These are phyloP conservation scores for Scrobipalpa costella DNA, from an alignment of 2,888 invertebrate species.

Conservation along the genomic window DNA sequence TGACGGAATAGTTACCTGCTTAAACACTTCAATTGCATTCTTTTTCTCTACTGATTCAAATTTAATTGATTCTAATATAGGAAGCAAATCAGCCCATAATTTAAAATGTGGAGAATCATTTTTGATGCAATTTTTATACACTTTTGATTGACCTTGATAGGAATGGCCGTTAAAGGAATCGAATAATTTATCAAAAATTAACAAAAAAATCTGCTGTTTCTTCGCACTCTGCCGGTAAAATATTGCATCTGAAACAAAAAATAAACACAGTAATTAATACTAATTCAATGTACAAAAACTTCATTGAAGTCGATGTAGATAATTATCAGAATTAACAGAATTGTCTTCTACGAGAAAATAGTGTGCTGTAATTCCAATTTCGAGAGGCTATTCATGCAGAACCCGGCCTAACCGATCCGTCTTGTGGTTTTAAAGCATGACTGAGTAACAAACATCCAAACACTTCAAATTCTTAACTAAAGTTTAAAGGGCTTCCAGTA, in stretches of 20 bases:
- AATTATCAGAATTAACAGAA: too few relatives aligned
- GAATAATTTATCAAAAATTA: conserved; percentile 7
- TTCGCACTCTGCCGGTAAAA: not conserved
- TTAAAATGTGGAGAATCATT: conserved; percentile 12
- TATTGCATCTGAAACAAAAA: not conserved
- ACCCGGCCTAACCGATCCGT: too few relatives aligned
- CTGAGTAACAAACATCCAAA: too few relatives aligned
- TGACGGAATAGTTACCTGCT: not conserved
- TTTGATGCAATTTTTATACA: not conserved
- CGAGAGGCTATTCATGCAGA: too few relatives aligned
- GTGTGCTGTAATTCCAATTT: too few relatives aligned
- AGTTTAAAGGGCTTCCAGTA: too few relatives aligned
- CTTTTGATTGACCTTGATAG: not conserved
- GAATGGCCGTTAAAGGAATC: not conserved
- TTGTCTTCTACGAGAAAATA: too few relatives aligned
- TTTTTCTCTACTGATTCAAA: not conserved
- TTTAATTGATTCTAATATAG: conserved; percentile 13
- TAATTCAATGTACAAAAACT: too few relatives aligned
- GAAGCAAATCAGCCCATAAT: conserved; percentile 9
- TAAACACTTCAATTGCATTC: not conserved
- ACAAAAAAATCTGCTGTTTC: conserved; percentile 1
- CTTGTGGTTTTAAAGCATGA: too few relatives aligned
- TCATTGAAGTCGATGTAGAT: too few relatives aligned
- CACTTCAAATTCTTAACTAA: too few relatives aligned
- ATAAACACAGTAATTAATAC: too few relatives aligned